Base-by-base conservation (phyloP, 2,888 invertebrate species). In the Heliconius hortense region DNA sequence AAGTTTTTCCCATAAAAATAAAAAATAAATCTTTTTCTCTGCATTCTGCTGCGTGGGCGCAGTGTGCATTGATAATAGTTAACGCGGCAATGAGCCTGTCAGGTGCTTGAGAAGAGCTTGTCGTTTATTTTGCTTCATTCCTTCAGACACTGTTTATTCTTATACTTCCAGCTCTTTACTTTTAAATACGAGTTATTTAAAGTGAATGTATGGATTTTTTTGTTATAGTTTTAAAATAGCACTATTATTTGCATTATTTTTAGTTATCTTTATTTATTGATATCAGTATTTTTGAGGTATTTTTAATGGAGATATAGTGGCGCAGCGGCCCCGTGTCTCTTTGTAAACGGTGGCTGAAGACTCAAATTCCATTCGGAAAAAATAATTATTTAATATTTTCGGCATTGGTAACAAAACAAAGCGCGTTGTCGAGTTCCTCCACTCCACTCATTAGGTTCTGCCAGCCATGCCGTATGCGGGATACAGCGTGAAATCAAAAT, bases 21-120 rank as follows among this genome's bases (percentile, higher is more conserved):
- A 31, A 24, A 77, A 76, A 73, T n/a, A 70, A 63, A 26, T 39
- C 59, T 78, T 78, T 73, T 63, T 77, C 39, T 73, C 39, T 73
- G 64, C 18, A 70, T 76, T 60, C 11, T 43, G 63, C 31, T 15
- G 71, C 72, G 79, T 77, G 70, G 78, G 68, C 75, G 79, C 82
- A 81, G 80, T 76, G 81, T 83, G 81, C 86, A 84, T 81, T 84
- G 86, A 88, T 87, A 71, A 71, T 71, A 89, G 87, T 88, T 87
- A 66, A 24, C 87, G 82, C 85, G 83, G 88, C 90, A 90, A 90
- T 90, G 86, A 89, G 87, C 81, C 89, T 90, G 90, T 90, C 90
- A 89, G 85, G 87, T 90, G 88, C 89, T 88, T 89, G 89, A 88
- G 83, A 84, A 86, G 87, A 84, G 84, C 82, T 84, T 84, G 84